These are phyloP conservation scores for Ceraclea dissimilis DNA, from an alignment of 2,888 invertebrate genomes.

Conservation along the genomic window DNA sequence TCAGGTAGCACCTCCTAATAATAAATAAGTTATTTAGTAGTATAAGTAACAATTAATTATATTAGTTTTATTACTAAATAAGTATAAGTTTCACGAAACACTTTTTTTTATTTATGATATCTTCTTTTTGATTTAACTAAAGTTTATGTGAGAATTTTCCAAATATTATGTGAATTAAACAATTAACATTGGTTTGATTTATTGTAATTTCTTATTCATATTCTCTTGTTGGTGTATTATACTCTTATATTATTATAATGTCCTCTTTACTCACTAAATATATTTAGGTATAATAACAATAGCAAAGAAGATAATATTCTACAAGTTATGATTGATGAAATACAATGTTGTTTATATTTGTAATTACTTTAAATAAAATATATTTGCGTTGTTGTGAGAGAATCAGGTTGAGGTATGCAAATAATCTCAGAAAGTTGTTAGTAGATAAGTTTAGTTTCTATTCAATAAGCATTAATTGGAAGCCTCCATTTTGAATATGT, in stretches of 20 bases:
- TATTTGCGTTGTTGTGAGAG: too few species aligned
- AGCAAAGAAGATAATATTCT: too few species aligned
- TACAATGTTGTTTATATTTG: too few species aligned
- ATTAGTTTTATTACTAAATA: not conserved
- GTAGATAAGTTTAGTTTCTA: too few species aligned
- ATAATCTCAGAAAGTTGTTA: too few species aligned
- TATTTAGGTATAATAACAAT: too few species aligned
- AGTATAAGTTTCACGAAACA: not conserved
- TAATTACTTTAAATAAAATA: too few species aligned
- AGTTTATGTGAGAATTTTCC: not conserved
- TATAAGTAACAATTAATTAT: not conserved
- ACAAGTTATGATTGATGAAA: too few species aligned
- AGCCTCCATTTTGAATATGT: not conserved
- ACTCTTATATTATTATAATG: too few species aligned
- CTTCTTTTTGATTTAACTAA: not conserved
- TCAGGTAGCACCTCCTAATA: not conserved
- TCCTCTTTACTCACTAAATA: too few species aligned
- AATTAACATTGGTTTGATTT: not conserved
- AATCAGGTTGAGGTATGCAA: too few species aligned
- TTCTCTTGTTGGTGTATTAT: not conserved
- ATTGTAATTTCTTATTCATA: slow-evolving; percentile 1
- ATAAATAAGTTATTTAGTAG: not conserved
- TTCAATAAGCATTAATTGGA: not conserved
- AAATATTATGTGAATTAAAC: not conserved
- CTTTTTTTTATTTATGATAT: not conserved